Evolutionary conservation across 2,113 vertebrate genomes (phyloP).

Genomic region (Fulmarus glacialis): DNA sequence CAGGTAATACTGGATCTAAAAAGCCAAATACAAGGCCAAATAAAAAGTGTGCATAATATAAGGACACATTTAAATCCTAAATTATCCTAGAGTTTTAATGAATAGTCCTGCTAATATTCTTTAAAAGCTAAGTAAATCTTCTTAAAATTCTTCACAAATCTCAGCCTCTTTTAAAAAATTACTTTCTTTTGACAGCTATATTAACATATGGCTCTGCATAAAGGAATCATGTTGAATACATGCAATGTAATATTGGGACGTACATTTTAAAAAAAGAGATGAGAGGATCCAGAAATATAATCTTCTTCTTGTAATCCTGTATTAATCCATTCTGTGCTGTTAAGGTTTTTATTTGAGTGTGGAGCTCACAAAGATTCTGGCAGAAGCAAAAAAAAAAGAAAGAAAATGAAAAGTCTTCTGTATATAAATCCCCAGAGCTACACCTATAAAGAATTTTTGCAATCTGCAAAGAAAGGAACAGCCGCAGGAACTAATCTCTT

Average conservation of each 20-base stretch:
- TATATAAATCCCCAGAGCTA: constrained; percentile 51
- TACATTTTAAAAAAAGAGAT: background rate
- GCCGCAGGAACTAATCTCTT: constrained; percentile 14
- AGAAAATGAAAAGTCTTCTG: constrained; percentile 19
- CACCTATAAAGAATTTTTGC: constrained; percentile 26
- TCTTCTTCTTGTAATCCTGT: constrained; percentile 46
- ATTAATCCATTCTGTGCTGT: constrained; percentile 49
- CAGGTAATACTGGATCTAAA: background rate
- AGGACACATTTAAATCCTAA: background rate
- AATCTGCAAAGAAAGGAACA: constrained; percentile 53
- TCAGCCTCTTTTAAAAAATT: background rate
- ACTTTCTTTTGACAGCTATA: constrained; percentile 16
- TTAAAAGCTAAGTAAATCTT: constrained; percentile 21
- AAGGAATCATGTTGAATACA: constrained; percentile 7
- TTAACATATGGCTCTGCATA: background rate
- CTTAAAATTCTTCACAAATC: constrained; percentile 23
- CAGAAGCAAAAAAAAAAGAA: constrained; percentile 9
- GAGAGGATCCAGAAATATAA: background rate
- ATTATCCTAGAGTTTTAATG: constrained; percentile 12
- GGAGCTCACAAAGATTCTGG: constrained; percentile 41
- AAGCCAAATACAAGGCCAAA: background rate
- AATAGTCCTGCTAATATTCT: background rate
- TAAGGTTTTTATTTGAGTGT: constrained; percentile 32
- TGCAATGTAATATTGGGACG: background rate
- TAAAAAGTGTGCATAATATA: background rate